phyloP scores from a whole-genome alignment of 2,113 vertebrate species.

The Cygnus atratus region DNA sequence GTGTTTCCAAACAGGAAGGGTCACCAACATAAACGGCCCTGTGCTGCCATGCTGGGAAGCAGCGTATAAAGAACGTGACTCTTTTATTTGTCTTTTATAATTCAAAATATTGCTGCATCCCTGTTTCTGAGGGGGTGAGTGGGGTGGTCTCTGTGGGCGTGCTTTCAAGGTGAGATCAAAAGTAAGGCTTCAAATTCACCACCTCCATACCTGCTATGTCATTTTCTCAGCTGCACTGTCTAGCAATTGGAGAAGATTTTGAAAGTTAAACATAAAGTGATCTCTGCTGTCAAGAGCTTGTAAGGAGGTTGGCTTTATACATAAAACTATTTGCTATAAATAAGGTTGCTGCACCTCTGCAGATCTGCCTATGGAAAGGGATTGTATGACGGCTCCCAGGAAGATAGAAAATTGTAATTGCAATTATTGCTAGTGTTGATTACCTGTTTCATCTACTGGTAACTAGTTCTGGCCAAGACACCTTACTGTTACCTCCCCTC shows the following conservation, averaged over 20 bases:
- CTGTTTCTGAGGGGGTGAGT: not conserved
- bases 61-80: not conserved
- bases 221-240: not conserved
- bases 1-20: not conserved
- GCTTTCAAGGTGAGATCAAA: not conserved
- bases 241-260: not conserved
- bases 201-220: not conserved
- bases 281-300: not conserved
- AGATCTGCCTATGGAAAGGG: not conserved
- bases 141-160: rapidly evolving
- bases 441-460: not conserved
- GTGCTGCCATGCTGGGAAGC: not conserved
- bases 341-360: not conserved
- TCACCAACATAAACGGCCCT: not conserved
- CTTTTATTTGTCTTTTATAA: conserved; percentile 10
- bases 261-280: not conserved
- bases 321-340: not conserved
- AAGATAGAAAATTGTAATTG: not conserved
- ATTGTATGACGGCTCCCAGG: not conserved
- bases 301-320: not conserved
- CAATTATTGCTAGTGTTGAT: not conserved
- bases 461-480: not conserved
- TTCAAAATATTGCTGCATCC: not conserved
- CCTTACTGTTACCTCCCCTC: not conserved
- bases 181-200: not conserved